Evolutionary conservation across 37 sponge, comb jelly and placozoan genomes (phyloP).

Genomic region (Eunapius fragilis): DNA sequence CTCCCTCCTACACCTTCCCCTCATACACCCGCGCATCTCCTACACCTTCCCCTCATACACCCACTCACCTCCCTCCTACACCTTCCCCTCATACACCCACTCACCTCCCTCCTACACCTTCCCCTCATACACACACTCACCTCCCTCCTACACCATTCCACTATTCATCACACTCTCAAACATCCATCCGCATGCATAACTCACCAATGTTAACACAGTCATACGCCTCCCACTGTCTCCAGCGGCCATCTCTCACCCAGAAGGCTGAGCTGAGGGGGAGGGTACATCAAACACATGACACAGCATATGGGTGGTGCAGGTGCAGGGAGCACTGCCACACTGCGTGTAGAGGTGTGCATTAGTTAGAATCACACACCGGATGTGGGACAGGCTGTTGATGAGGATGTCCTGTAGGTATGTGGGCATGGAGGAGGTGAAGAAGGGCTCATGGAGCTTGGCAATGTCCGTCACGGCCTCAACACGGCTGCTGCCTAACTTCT

Average conservation of each 20-base stretch:
- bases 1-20: too few relatives aligned
- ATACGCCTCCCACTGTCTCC: constrained; percentile 33
- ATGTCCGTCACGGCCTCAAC: background rate
- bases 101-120: too few relatives aligned
- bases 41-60: too few relatives aligned
- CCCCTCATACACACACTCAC: too few relatives aligned
- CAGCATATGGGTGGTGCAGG: too few relatives aligned
- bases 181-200: background rate
- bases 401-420: constrained; percentile 12
- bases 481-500: background rate
- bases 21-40: too few relatives aligned
- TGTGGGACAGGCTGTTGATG: constrained; percentile 40
- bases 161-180: too few relatives aligned
- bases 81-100: too few relatives aligned
- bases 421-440: background rate
- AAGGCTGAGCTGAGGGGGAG: constrained; percentile 5
- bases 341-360: background rate
- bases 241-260: constrained; percentile 16
- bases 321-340: background rate
- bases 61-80: too few relatives aligned
- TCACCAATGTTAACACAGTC: constrained; percentile 26
- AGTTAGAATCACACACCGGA: background rate
- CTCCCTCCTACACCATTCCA: too few relatives aligned
- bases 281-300: too few relatives aligned
- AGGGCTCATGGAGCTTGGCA: background rate